phyloP scores from a whole-genome alignment of 2,888 invertebrate genomes.

The Mimas tiliae region DNA sequence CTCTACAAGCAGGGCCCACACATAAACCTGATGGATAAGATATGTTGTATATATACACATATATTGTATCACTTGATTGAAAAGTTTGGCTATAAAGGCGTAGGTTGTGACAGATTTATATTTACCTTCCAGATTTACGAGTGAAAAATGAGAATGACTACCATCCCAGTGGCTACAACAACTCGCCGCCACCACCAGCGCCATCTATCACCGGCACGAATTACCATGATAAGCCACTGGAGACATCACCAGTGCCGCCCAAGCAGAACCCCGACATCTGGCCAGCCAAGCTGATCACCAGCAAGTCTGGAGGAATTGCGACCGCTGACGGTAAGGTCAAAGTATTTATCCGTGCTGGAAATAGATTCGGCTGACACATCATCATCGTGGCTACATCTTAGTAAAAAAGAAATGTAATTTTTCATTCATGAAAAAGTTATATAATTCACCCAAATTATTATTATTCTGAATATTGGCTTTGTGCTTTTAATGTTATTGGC shows the following conservation, averaged over 20 bases:
- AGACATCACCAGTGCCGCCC: slow-evolving; percentile 82
- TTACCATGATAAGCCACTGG: slow-evolving; percentile 75
- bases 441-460: neutral
- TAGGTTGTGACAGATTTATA: neutral
- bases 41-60: no score
- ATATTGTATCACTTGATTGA: neutral
- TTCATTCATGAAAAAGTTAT: neutral
- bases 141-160: slow-evolving; percentile 88
- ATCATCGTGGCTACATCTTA: no score
- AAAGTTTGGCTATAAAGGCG: neutral
- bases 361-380: neutral
- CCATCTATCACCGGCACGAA: slow-evolving; percentile 77
- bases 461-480: no score
- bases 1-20: no score
- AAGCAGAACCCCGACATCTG: slow-evolving; percentile 86
- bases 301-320: slow-evolving; percentile 92
- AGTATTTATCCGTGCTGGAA: neutral
- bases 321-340: slow-evolving; percentile 91
- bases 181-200: slow-evolving; percentile 85
- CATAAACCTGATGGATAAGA: no score
- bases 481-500: no score
- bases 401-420: no score
- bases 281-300: slow-evolving; percentile 86
- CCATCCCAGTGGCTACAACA: slow-evolving; percentile 81
- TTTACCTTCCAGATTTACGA: slow-evolving; percentile 87